Conservation (phyloP, 1,140 invertebrate genomes). For the Meloidogyne chitwoodi region DNA sequence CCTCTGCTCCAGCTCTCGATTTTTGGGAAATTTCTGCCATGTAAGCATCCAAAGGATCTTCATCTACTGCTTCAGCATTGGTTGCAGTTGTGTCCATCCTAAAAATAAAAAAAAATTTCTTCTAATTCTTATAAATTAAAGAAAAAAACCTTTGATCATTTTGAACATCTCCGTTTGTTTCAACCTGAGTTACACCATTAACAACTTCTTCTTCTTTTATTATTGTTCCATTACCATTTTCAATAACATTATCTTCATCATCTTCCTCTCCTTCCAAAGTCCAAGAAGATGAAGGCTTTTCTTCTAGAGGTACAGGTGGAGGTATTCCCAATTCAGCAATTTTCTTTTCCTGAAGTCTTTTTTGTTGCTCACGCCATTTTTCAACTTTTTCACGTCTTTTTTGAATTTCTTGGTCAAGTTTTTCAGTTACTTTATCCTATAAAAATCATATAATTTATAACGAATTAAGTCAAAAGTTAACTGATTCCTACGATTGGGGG, state of each 20-base stretch:
- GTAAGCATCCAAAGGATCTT: slow-evolving; percentile 91
- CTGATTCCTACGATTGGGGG: too few species aligned
- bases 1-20: slow-evolving; percentile 11
- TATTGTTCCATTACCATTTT: slow-evolving; percentile 25
- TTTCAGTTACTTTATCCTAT: slow-evolving; percentile 29
- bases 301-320: not conserved
- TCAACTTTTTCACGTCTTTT: slow-evolving; percentile 87
- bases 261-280: slow-evolving; percentile 42
- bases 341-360: slow-evolving; percentile 29
- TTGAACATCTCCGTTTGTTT: not conserved
- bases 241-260: slow-evolving; percentile 70
- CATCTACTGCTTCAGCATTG: slow-evolving; percentile 65
- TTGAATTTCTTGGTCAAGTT: slow-evolving; percentile 89
- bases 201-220: slow-evolving; percentile 17
- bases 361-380: slow-evolving; percentile 81
- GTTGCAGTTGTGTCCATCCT: not conserved
- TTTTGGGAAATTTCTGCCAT: slow-evolving; percentile 71
- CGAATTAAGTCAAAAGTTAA: not conserved
- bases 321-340: not conserved
- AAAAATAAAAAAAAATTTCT: slow-evolving; percentile 11
- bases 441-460: not conserved
- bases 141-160: not conserved
- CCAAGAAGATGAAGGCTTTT: slow-evolving; percentile 52
- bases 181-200: slow-evolving; percentile 74
- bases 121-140: slow-evolving; percentile 56